phyloP scores from a whole-genome alignment of 2,113 vertebrate species.

The Anhinga anhinga region DNA sequence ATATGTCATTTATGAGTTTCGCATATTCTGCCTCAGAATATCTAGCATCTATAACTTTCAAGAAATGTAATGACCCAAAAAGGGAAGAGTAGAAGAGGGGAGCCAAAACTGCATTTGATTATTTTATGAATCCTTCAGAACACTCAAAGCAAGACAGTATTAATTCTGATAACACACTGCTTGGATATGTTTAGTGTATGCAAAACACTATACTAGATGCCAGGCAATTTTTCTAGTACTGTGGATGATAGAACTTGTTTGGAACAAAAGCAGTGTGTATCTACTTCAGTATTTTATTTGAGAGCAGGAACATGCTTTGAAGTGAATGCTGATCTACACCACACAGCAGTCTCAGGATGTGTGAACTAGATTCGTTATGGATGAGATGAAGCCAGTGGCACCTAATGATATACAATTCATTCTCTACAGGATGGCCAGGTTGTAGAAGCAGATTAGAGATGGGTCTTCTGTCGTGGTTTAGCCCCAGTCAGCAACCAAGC shows the following conservation, averaged over 20 bases:
- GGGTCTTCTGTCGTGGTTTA: too few relatives aligned
- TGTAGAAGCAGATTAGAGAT: neutral
- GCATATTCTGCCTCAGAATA: neutral
- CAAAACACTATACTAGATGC: neutral
- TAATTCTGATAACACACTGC: neutral
- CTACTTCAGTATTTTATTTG: neutral
- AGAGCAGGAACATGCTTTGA: neutral
- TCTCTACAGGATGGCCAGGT: neutral
- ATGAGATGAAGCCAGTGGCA: neutral
- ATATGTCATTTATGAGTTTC: neutral
- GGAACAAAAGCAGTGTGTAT: neutral
- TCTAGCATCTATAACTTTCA: neutral
- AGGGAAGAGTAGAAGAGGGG: neutral
- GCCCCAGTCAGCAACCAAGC: too few relatives aligned
- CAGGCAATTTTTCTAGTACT: neutral
- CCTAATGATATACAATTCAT: neutral
- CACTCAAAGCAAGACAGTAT: neutral
- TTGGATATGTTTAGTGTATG: neutral
- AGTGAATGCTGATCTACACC: neutral
- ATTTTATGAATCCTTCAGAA: neutral
- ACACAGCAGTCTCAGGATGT: neutral
- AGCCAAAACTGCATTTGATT: neutral
- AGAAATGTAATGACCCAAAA: neutral
- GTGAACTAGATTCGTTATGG: neutral
- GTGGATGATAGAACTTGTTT: neutral